phyloP scores from a whole-genome alignment of 2,113 vertebrate species.

The Theristicus caerulescens region DNA sequence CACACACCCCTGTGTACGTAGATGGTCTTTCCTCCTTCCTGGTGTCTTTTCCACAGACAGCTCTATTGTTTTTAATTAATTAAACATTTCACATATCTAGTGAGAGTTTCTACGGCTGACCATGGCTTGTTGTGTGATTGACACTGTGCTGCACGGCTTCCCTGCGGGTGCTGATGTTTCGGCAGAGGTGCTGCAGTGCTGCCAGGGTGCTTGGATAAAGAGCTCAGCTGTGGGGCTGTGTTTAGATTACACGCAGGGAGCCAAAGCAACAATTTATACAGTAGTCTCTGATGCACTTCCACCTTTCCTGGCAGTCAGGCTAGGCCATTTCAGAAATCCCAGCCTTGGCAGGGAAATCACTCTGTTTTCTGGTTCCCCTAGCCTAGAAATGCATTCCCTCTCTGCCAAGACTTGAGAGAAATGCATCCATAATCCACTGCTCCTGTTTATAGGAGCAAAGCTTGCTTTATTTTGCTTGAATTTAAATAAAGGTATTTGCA shows the following conservation, averaged over 20 bases:
- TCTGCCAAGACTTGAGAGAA: neutral
- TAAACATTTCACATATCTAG: neutral
- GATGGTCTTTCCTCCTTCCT: neutral
- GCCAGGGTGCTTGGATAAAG: neutral
- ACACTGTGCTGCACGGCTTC: neutral
- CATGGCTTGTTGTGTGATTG: neutral
- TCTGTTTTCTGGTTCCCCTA: neutral
- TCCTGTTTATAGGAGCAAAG: constrained; percentile 27
- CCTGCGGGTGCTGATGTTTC: fast-evolving
- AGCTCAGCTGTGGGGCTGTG: neutral
- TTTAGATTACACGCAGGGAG: neutral
- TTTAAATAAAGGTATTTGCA: constrained; percentile 51
- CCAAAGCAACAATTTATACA: neutral
- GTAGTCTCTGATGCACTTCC: neutral
- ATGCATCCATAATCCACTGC: neutral
- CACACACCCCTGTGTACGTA: fast-evolving
- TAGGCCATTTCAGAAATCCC: constrained; percentile 13
- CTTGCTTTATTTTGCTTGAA: constrained; percentile 29
- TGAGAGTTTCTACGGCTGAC: neutral
- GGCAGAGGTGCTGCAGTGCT: neutral
- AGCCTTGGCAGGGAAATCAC: neutral
- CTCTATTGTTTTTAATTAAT: neutral
- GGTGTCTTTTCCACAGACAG: neutral
- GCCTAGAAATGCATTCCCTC: neutral
- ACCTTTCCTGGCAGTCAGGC: neutral